Evolutionary conservation across 2,797 vertebrate genomes (phyloP).

Genomic region (Clangula hyemalis): DNA sequence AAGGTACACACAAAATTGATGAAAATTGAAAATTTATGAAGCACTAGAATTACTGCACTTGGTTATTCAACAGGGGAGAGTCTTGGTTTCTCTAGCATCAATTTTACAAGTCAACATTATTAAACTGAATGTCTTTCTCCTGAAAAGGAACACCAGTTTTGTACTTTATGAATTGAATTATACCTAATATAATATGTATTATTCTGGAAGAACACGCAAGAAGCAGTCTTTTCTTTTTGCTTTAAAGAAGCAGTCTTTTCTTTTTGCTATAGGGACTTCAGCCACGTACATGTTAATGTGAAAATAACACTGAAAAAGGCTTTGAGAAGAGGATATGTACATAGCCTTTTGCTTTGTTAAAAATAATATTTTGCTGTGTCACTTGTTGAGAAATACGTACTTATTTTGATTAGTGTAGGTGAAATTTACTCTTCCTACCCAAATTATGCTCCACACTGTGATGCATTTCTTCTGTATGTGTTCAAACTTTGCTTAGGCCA

Average conservation of each 20-base stretch:
- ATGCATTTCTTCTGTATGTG: background rate
- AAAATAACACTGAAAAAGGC: background rate
- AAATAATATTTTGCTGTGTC: background rate
- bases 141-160: slow-evolving; percentile 2
- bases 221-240: background rate
- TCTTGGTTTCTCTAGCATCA: slow-evolving; percentile 7
- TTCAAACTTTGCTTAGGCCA: background rate
- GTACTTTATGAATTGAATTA: background rate
- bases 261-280: background rate
- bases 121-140: background rate
- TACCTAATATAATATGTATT: background rate
- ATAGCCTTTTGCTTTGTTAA: background rate
- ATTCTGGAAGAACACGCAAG: background rate
- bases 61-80: background rate
- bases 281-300: background rate
- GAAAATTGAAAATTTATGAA: background rate
- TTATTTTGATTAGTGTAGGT: background rate
- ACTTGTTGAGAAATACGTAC: background rate
- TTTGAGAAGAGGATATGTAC: background rate
- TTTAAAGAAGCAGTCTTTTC: background rate
- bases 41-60: background rate
- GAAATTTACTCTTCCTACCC: background rate
- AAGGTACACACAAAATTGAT: background rate
- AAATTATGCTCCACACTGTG: background rate
- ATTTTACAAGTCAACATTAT: background rate